A percentile compares a stretch with the other conserved stretches of the same genome.
Evolutionary conservation across 2,888 invertebrate genomes (phyloP).

Genomic region (Pollenia labialis): DNA sequence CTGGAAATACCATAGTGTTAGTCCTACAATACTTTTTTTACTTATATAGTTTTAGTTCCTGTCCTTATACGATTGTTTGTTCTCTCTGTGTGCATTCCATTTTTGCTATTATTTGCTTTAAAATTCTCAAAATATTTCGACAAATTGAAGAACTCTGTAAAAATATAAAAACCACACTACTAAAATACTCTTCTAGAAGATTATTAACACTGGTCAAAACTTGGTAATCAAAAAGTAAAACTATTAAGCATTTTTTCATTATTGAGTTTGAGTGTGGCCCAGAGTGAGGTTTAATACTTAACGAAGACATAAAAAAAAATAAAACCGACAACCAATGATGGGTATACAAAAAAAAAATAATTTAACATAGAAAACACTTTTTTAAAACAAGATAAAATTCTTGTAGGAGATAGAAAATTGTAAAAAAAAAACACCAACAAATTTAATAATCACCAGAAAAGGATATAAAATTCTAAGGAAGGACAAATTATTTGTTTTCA

Average conservation of each 20-base stretch:
- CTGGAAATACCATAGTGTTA: too few species aligned
- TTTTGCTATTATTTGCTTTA: background rate
- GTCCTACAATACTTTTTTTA: too few species aligned
- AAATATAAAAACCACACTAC: slow-evolving; percentile 52
- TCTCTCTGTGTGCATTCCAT: background rate
- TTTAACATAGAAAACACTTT: background rate
- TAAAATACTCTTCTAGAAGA: slow-evolving; percentile 54
- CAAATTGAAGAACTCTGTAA: background rate
- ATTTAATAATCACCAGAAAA: slow-evolving; percentile 34
- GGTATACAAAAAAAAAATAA: background rate
- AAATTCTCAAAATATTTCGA: slow-evolving; percentile 59
- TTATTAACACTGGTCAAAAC: slow-evolving; percentile 66
- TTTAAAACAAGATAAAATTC: slow-evolving; percentile 30
- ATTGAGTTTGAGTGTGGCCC: slow-evolving; percentile 34
- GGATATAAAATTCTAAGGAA: slow-evolving; percentile 14
- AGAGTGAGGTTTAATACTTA: slow-evolving; percentile 45
- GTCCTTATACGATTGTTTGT: background rate
- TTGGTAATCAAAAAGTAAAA: slow-evolving; percentile 57
- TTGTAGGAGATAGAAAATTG: slow-evolving; percentile 1
- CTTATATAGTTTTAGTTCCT: background rate
- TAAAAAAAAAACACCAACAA: slow-evolving; percentile 11
- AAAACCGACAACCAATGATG: slow-evolving; percentile 13
- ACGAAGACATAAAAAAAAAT: background rate
- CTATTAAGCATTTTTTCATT: slow-evolving; percentile 22
- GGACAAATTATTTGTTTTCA: slow-evolving; percentile 19